Evolutionary conservation across 2,888 invertebrate genomes (phyloP).

Genomic region (Hypomecis atomaria): DNA sequence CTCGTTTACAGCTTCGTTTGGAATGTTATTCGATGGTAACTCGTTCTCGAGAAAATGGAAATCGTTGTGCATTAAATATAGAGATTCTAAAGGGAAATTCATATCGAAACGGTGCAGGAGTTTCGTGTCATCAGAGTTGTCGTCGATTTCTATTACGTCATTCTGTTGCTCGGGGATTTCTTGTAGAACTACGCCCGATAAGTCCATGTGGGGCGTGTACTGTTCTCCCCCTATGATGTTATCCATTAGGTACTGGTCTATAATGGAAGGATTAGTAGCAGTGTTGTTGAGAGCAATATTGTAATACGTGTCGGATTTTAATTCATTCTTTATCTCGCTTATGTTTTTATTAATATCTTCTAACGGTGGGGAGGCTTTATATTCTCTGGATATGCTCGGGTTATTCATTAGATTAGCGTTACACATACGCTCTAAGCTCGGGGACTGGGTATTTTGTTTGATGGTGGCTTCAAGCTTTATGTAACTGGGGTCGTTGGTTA

Average conservation of each 20-base stretch:
- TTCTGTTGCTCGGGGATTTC: slow-evolving; percentile 69
- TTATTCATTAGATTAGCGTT: slow-evolving; percentile 70
- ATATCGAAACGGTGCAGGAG: slow-evolving; percentile 73
- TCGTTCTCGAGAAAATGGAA: slow-evolving; percentile 78
- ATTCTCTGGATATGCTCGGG: slow-evolving; percentile 66
- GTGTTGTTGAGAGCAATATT: slow-evolving; percentile 65
- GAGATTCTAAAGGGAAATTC: slow-evolving; percentile 73
- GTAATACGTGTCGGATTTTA: slow-evolving; percentile 75
- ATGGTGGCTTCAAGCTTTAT: slow-evolving; percentile 79
- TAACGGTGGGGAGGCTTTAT: slow-evolving; percentile 77
- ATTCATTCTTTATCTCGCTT: slow-evolving; percentile 77
- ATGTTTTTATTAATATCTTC: slow-evolving; percentile 79
- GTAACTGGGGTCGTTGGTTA: slow-evolving; percentile 73
- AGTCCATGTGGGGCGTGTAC: slow-evolving; percentile 69
- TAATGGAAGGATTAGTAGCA: slow-evolving; percentile 63
- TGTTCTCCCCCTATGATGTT: slow-evolving; percentile 76
- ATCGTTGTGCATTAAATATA: slow-evolving; percentile 77
- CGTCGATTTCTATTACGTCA: slow-evolving; percentile 79
- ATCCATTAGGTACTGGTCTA: slow-evolving; percentile 77
- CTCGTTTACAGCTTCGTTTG: slow-evolving; percentile 61
- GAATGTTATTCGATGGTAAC: slow-evolving; percentile 56
- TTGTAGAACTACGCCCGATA: slow-evolving; percentile 66
- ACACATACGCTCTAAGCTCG: slow-evolving; percentile 77
- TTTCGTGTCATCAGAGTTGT: slow-evolving; percentile 79
- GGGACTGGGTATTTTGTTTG: slow-evolving; percentile 79